Evolutionary conservation across 2,113 vertebrate species (phyloP).

Genomic region (Cinclus mexicanus): DNA sequence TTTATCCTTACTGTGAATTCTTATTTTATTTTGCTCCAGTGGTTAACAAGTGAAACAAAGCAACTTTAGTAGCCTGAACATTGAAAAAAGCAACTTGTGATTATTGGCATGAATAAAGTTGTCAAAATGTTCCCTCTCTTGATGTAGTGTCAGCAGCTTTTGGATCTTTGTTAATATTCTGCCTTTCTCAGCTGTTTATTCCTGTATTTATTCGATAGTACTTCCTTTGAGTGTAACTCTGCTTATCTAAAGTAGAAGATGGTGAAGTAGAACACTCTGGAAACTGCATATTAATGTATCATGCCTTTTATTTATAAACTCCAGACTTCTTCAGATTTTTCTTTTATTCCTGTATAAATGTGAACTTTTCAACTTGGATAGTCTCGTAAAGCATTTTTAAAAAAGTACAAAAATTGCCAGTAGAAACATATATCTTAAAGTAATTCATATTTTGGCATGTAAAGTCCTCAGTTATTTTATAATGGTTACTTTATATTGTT

Average conservation of each 20-base stretch:
- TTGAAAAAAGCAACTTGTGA: constrained; percentile 9
- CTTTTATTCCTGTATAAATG: constrained; percentile 59
- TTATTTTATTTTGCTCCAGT: neutral
- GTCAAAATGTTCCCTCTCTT: constrained; percentile 45
- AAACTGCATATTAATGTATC: constrained; percentile 33
- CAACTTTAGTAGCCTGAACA: neutral
- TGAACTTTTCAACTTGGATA: constrained; percentile 74
- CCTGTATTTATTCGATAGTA: constrained; percentile 18
- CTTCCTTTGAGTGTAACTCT: neutral
- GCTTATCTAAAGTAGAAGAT: constrained; percentile 15
- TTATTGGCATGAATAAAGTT: constrained; percentile 10
- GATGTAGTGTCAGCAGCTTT: constrained; percentile 10
- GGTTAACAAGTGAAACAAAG: neutral
- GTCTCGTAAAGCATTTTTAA: neutral
- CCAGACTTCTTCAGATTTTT: constrained; percentile 38
- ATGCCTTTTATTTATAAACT: constrained; percentile 56
- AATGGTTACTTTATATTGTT: constrained; percentile 63
- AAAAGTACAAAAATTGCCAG: constrained; percentile 35
- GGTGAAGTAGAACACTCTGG: neutral
- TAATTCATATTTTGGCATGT: constrained; percentile 38
- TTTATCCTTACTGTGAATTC: neutral
- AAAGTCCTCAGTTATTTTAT: constrained; percentile 39
- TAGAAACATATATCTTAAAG: constrained; percentile 44
- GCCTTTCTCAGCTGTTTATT: constrained; percentile 26
- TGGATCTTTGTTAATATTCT: constrained; percentile 17